Conservation (phyloP, 2,888 invertebrate genomes). For the Drosophila koepferae region DNA sequence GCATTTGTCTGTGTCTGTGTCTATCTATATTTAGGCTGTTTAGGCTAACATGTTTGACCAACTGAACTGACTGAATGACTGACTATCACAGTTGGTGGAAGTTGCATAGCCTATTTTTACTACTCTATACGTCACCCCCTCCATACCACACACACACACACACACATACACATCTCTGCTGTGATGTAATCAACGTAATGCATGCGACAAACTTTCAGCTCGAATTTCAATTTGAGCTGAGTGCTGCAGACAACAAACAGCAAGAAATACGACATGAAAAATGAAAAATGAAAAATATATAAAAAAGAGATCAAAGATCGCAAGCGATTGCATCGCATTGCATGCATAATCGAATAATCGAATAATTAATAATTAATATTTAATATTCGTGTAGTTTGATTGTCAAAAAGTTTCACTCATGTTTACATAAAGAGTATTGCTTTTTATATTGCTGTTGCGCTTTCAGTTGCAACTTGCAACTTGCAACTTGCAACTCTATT, state of each 20-base stretch:
- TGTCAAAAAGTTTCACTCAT: conserved; percentile 44
- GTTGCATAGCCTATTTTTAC: conserved; percentile 44
- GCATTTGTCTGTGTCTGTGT: conserved; percentile 61
- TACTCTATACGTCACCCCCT: not conserved
- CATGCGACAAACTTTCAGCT: conserved; percentile 78
- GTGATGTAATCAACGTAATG: conserved; percentile 78
- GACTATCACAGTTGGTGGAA: conserved; percentile 73
- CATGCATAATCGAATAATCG: conserved; percentile 67
- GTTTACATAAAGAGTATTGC: conserved; percentile 55
- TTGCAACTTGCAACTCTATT: conserved; percentile 34
- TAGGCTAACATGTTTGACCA: conserved; percentile 74
- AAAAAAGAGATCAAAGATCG: conserved; percentile 63
- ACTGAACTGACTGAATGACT: conserved; percentile 81
- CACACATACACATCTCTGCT: conserved; percentile 27
- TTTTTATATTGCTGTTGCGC: conserved; percentile 24
- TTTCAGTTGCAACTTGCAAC: conserved; percentile 30
- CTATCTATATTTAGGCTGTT: conserved; percentile 67
- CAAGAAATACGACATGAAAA: conserved; percentile 19
- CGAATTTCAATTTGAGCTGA: conserved; percentile 69
- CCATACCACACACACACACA: conserved; percentile 6
- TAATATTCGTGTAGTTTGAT: conserved; percentile 26
- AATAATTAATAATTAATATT: conserved; percentile 64
- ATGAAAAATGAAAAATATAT: conserved; percentile 43
- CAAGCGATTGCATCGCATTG: conserved; percentile 69
- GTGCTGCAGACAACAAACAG: conserved; percentile 27